These are phyloP conservation scores for Rhinogobius similis DNA, from an alignment of 2,113 vertebrate genomes.

Conservation along the genomic window DNA sequence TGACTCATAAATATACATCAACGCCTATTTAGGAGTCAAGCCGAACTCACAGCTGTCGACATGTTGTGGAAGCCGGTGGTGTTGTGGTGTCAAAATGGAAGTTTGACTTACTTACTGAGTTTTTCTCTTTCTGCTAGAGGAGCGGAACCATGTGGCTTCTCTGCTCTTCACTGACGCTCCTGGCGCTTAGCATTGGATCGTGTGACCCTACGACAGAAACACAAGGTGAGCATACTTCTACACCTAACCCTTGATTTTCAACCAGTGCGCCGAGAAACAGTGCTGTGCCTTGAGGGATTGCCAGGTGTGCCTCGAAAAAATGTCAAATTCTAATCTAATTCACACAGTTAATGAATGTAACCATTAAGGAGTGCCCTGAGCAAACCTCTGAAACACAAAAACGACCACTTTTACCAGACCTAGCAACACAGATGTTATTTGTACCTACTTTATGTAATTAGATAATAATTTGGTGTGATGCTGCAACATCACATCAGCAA, in stretches of 20 bases:
- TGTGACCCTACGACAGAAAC: constrained; percentile 54
- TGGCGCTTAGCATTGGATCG: constrained; percentile 64
- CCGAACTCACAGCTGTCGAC: constrained; percentile 55
- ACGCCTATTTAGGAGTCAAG: constrained; percentile 49
- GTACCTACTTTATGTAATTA: no score
- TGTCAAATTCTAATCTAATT: no score
- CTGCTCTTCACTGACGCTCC: constrained; percentile 66
- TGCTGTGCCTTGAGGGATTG: no score
- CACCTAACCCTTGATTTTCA: not conserved
- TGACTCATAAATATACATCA: constrained; percentile 71
- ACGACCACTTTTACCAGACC: no score
- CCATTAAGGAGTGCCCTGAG: no score
- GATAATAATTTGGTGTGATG: no score
- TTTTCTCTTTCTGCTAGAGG: constrained; percentile 56
- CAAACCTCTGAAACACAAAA: no score
- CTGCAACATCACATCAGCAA: no score
- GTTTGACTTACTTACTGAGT: constrained; percentile 51
- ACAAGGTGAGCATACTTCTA: constrained; percentile 61
- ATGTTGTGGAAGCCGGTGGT: constrained; percentile 14
- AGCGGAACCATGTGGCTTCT: constrained; percentile 73
- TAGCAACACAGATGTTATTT: no score
- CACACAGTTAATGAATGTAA: no score
- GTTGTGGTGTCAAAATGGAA: constrained; percentile 24
- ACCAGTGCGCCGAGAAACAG: no score
- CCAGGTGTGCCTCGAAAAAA: no score